These are phyloP conservation scores for Acanthosepion pharaonis DNA, from an alignment of 2,888 invertebrate genomes.

Conservation along the genomic window DNA sequence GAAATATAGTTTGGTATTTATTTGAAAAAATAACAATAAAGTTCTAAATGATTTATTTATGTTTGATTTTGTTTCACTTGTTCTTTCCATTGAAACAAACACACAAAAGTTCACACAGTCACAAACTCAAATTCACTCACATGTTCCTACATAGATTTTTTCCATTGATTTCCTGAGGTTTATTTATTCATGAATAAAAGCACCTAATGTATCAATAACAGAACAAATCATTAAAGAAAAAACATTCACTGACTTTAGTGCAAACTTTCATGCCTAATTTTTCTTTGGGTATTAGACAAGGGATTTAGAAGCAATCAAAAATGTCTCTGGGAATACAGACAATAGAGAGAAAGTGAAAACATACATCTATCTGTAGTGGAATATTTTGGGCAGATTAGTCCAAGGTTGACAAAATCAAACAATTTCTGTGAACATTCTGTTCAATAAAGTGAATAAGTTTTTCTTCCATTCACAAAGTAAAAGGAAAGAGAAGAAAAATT, in stretches of 20 bases:
- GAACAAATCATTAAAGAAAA: constrained; percentile 33
- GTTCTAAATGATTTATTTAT: too few species aligned
- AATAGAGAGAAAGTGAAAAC: background rate
- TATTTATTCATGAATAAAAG: background rate
- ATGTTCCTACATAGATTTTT: background rate
- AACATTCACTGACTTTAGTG: background rate
- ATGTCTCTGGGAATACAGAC: background rate
- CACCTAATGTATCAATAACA: background rate
- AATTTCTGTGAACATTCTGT: background rate
- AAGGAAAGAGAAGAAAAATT: background rate
- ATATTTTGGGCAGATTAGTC: background rate
- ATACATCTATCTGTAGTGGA: background rate
- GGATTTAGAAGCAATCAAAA: constrained; percentile 2
- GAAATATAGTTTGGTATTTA: too few species aligned
- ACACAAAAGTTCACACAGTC: background rate
- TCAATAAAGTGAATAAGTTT: background rate
- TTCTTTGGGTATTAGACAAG: background rate
- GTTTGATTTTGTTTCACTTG: too few species aligned
- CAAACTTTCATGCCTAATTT: constrained; percentile 17
- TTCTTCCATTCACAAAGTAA: background rate
- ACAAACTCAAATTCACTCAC: background rate
- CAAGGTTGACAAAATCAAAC: background rate
- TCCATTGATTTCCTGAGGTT: background rate
- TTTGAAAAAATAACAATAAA: too few species aligned
- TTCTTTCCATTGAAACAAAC: background rate